Evolutionary conservation across 2,888 invertebrate species (phyloP), one percentile per base, ranked within the genome.

Genomic region (Sphaerophoria taeniata): DNA sequence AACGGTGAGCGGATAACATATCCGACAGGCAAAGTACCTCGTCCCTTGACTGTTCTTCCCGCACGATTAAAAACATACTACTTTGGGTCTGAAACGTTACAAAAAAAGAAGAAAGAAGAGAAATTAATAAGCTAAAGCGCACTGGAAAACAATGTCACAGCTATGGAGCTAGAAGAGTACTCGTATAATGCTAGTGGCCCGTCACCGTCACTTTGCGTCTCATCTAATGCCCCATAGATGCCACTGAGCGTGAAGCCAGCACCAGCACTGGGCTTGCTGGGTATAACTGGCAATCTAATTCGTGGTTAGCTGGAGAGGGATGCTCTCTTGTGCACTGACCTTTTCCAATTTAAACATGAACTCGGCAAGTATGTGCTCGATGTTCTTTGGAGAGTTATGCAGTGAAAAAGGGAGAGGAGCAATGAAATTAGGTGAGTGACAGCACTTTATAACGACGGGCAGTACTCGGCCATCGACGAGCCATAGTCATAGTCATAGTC

Each of bases 341-440:
- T 83, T 79, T 75, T 75, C 74, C 79, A 83, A 74, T 83, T 67
- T 83, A 79, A 79, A 74, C 53, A 74, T 79, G 83, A 79, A 79
- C 83, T 83, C 79, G 12, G 33, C 5, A 36, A 74, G 63, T n/a
- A 70, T 51, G 24, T 24, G 2, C 24, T 24, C 24, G 24, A 24
- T 24, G 24, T 24, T 24, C 24, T 24, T 24, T 24, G 24, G 24
- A 2, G 24, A 24, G n/a, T n/a, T n/a, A n/a, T n/a, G n/a, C n/a
- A n/a, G 24, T 24, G 24, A 2, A 24, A 43, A 43, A 12, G 43
- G 9, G 47, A 14, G 51, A 51, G 65, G 51, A 36, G 65, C 24
- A 24, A 24, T 24, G 36, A 24, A 56, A 49, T 61, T 82, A 72
- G 81, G 61, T 82, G 73, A 77, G 43, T 82, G 77, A 82, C 77